phyloP scores from a whole-genome alignment of 1,140 invertebrate species.

The Lordiphosa stackelbergi region DNA sequence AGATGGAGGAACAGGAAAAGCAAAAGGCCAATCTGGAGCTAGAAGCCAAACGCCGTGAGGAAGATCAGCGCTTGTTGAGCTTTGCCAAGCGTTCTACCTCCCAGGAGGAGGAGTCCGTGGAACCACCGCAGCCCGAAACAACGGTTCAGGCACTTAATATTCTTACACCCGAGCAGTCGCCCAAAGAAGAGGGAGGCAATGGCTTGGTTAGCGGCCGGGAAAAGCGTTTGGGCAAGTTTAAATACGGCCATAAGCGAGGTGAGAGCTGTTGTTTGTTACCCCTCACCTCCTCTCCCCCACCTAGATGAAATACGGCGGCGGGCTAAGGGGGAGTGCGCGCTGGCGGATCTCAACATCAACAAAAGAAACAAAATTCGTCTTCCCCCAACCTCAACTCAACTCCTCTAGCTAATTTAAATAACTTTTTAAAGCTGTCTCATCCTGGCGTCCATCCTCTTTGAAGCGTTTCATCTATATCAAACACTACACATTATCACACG shows the following conservation, averaged over 20 bases:
- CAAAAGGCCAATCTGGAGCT: slow-evolving; percentile 22
- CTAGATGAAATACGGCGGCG: neutral
- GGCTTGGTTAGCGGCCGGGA: slow-evolving; percentile 41
- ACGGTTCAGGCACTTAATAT: slow-evolving; percentile 33
- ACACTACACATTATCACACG: no score
- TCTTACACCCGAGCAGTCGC: slow-evolving; percentile 61
- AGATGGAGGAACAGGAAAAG: slow-evolving; percentile 28
- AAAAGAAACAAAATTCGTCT: slow-evolving; percentile 3
- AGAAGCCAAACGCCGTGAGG: slow-evolving; percentile 57
- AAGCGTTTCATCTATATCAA: no score
- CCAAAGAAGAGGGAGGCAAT: slow-evolving; percentile 58
- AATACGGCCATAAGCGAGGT: slow-evolving; percentile 79
- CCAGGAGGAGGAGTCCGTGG: slow-evolving; percentile 25
- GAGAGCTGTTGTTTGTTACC: slow-evolving; percentile 41
- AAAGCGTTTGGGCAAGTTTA: slow-evolving; percentile 78
- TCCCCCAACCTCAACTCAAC: no score
- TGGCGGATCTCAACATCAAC: slow-evolving; percentile 25
- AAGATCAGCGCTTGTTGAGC: slow-evolving; percentile 60
- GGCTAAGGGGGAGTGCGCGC: slow-evolving; percentile 31
- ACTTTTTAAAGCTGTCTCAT: no score
- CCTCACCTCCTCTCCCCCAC: neutral
- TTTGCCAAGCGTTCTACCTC: slow-evolving; percentile 57
- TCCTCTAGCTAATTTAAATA: no score
- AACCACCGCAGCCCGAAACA: neutral
- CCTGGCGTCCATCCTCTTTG: neutral